Evolutionary conservation across 1,140 invertebrate genomes (phyloP).

Genomic region (Phocides pigmalion): DNA sequence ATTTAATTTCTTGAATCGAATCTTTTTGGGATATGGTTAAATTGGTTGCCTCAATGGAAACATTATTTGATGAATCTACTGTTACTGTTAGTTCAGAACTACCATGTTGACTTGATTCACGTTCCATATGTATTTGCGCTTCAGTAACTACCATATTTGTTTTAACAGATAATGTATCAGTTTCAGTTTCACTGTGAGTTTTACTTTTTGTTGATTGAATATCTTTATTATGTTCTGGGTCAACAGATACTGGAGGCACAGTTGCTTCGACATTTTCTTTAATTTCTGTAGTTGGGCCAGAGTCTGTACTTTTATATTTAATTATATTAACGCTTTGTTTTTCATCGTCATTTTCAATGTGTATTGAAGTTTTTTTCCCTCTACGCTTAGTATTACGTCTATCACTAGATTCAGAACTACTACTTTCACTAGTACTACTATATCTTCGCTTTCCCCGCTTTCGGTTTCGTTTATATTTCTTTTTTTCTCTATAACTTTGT

Average conservation of each 20-base stretch:
- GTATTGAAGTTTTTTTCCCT: slow-evolving; percentile 78
- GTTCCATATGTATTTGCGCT: slow-evolving; percentile 82
- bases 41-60: slow-evolving; percentile 64
- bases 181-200: slow-evolving; percentile 77
- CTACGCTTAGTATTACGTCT: slow-evolving; percentile 66
- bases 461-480: slow-evolving; percentile 64
- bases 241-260: slow-evolving; percentile 44
- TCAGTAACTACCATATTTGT: slow-evolving; percentile 80
- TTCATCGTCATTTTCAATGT: slow-evolving; percentile 73
- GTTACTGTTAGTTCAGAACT: slow-evolving; percentile 71
- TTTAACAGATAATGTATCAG: slow-evolving; percentile 76
- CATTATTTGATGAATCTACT: slow-evolving; percentile 72
- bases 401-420: slow-evolving; percentile 69
- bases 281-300: slow-evolving; percentile 45
- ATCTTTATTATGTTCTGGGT: slow-evolving; percentile 57
- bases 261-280: slow-evolving; percentile 45
- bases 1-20: slow-evolving; percentile 43
- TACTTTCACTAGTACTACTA: slow-evolving; percentile 63
- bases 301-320: slow-evolving; percentile 67
- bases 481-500: slow-evolving; percentile 60
- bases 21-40: slow-evolving; percentile 62
- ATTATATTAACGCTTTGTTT: slow-evolving; percentile 78
- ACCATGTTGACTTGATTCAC: slow-evolving; percentile 68
- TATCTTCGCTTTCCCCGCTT: slow-evolving; percentile 66
- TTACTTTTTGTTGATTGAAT: slow-evolving; percentile 62